Evolutionary conservation across 2,113 vertebrate genomes (phyloP), one percentile per base, ranked within the genome.

Genomic region (Tragulus kanchil): DNA sequence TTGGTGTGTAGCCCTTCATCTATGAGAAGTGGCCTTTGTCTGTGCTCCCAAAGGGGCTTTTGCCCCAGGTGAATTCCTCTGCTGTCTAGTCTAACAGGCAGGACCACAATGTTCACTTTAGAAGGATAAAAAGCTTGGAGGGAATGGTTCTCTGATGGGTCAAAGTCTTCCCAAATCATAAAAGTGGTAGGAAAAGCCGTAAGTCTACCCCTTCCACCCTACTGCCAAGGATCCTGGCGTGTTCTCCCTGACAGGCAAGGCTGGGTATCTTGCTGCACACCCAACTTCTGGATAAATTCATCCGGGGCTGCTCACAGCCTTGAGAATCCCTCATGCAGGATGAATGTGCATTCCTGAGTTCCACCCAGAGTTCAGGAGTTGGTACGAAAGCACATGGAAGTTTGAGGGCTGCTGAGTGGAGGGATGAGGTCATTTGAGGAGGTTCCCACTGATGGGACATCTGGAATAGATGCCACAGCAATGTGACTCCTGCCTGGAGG

Each of bases 1-100:
- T 69, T 4, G 0, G 4, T 0, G 1, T 0, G 23, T 42, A 64
- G 45, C 52, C 45, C 0, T 3, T 25, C 5, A 5, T 25, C 15
- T 1, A 0, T 0, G 16, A 12, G 52, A 31, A 17, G 45, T 1
- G 8, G 62, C 16, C n/a, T 26, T 6, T 0, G 1, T 13, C 36
- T 81, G 78, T 58, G 10, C 48, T 93, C 62, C 83, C 36, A 28
- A 45, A 48, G 36, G 45, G 12, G 28, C 23, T 85, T 67, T 31
- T 79, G 75, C 48, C 19, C 12, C 0, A 3, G 58, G 28, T 78
- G 11, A 78, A 56, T 84, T 31, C 13, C 48, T 75, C 75, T n/a
- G 42, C 61, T 31, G 78, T 54, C 84, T 64, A 59, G 62, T 52
- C 64, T 69, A 69, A 92, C 45, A 82, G 89, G 78, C 59, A 82